Conservation (phyloP, 1,140 invertebrate species). For the Aporrectodea caliginosa region DNA sequence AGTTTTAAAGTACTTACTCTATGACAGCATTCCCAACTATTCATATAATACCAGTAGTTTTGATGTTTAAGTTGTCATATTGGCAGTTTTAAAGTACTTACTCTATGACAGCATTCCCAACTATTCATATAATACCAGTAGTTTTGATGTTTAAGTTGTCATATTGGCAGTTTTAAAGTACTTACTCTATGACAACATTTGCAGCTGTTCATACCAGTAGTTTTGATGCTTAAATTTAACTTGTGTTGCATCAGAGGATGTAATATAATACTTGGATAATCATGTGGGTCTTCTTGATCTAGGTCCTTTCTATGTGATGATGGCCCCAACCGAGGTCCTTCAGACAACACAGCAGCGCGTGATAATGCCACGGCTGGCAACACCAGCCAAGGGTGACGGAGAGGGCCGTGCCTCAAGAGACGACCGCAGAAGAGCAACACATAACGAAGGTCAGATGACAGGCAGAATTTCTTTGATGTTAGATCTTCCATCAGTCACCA, state of each 20-base stretch:
- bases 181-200: no score
- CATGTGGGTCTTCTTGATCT: not conserved
- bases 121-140: no score
- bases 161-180: no score
- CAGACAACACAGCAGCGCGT: slow-evolving; percentile 50
- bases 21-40: no score
- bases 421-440: slow-evolving; percentile 56
- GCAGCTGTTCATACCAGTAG: no score
- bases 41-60: no score
- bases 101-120: no score
- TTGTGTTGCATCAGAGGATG: not conserved
- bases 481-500: no score
- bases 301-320: slow-evolving; percentile 63
- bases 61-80: no score
- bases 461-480: not conserved
- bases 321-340: slow-evolving; percentile 62
- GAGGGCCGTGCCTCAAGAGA: slow-evolving; percentile 47
- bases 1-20: no score
- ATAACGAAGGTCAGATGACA: slow-evolving; percentile 55
- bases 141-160: no score
- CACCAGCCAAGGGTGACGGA: slow-evolving; percentile 48
- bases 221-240: slow-evolving; percentile 11
- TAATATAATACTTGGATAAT: not conserved
- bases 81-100: no score
- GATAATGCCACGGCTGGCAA: slow-evolving; percentile 47